Evolutionary conservation across 2,797 vertebrate species (phyloP), one percentile per base, ranked within the genome.

Genomic region (Oreochromis mossambicus): DNA sequence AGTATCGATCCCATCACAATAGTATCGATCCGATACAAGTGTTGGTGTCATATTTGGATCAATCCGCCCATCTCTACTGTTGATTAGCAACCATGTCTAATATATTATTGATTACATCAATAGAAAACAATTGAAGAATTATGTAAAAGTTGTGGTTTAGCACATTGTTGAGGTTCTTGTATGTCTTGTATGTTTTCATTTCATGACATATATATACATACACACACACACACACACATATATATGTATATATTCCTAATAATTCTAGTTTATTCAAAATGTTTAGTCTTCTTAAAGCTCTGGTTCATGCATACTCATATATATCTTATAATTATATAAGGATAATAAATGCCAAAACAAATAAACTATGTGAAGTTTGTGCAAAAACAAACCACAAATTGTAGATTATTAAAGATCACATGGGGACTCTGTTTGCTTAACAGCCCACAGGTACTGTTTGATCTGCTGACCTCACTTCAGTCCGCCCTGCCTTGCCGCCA

Each of bases 381-480:
- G 26, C 36, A 46, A 58, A 70, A 70, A 70, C 38, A 43, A 32
- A 14, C 13, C 51, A 46, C 54, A 34, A 13, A 52, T 34, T 10
- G 17, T 17, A 29, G 55, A 19, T 68, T 13, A 32, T 81, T 51
- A 12, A 81, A 66, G 13, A 77, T 87, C 48, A 21, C 51, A 66
- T 66, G 41, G 50, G 36, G 77, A 19, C 68, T 50, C 43, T 66
- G n/a, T 85, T 79, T 55, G 84, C 76, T 78, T 52, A 58, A 70
- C 75, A 83, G 73, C 36, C 19, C 70, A 15, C n/a, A 4, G n/a
- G 54, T 11, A 56, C 55, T 63, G 83, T 90, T 88, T 92, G 86
- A 91, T 79, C 82, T 77, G 0, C 11, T 17, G 1, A 4, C 68
- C 58, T 68, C 70, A 9, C 76, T 19, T 19, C 81, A 6, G 46